These are phyloP conservation scores for Orestias chungarensis DNA, from an alignment of 2,797 vertebrate species.

Conservation along the genomic window DNA sequence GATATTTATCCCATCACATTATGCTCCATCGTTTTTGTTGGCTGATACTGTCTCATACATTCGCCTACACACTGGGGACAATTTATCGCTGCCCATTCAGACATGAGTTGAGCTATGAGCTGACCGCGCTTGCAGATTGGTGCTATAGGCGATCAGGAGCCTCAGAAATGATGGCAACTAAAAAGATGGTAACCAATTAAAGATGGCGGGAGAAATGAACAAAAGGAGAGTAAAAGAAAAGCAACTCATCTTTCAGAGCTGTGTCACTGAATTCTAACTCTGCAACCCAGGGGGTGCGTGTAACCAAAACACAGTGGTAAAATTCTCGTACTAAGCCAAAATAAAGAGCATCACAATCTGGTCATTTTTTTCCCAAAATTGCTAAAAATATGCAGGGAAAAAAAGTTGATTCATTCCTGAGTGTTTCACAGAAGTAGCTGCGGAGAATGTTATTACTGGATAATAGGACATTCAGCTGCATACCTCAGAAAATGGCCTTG, in stretches of 20 bases:
- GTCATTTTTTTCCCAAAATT: slow-evolving; percentile 41
- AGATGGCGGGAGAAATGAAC: slow-evolving; percentile 25
- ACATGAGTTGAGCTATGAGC: slow-evolving; percentile 47
- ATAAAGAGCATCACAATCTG: slow-evolving; percentile 33
- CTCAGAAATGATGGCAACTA: slow-evolving; percentile 44
- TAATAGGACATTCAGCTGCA: slow-evolving; percentile 39
- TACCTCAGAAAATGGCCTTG: slow-evolving; percentile 26
- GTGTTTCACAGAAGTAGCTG: slow-evolving; percentile 3
- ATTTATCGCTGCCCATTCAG: slow-evolving; percentile 52
- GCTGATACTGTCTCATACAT: slow-evolving; percentile 15
- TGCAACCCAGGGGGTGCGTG: slow-evolving; percentile 11
- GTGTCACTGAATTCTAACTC: slow-evolving; percentile 20
- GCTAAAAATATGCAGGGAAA: slow-evolving; percentile 32
- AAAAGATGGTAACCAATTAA: slow-evolving; percentile 58
- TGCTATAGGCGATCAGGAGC: slow-evolving; percentile 42
- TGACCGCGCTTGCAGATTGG: slow-evolving; percentile 43
- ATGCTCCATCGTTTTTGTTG: slow-evolving; percentile 15
- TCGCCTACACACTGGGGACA: slow-evolving; percentile 26
- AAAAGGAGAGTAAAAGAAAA: slow-evolving; percentile 15
- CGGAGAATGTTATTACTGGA: slow-evolving; percentile 42
- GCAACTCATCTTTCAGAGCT: slow-evolving; percentile 31
- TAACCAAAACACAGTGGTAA: slow-evolving; percentile 9
- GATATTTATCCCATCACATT: slow-evolving; percentile 27
- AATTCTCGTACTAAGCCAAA: slow-evolving; percentile 41
- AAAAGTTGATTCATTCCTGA: slow-evolving; percentile 31